Percentiles rank a stretch among this genome's conserved stretches.
These are phyloP conservation scores for Scolopax rusticola DNA, from an alignment of 2,797 vertebrate genomes.

Conservation along the genomic window DNA sequence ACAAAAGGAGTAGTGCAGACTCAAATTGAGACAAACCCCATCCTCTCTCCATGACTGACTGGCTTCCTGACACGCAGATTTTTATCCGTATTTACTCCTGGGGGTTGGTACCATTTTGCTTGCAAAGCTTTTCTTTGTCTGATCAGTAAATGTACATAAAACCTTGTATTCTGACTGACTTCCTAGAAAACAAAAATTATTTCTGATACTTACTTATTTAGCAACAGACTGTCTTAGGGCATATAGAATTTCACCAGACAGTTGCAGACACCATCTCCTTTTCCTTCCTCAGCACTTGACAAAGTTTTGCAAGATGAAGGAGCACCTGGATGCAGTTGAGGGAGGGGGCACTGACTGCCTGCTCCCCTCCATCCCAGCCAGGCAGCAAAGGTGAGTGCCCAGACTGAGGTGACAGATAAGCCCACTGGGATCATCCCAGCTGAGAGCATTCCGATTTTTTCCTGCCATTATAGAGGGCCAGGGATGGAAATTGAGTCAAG, in stretches of 20 bases:
- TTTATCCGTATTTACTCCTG: not conserved
- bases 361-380: not conserved
- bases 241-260: not conserved
- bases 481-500: not conserved
- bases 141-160: not conserved
- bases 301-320: not conserved
- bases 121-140: not conserved
- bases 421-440: accelerated
- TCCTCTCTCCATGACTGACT: not conserved
- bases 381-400: too few species aligned
- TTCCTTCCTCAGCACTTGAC: not conserved
- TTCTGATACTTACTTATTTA: not conserved
- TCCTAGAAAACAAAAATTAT: not conserved
- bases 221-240: not conserved
- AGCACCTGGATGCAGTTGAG: not conserved
- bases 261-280: not conserved
- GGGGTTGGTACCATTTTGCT: not conserved
- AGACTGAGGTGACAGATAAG: not conserved
- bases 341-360: not conserved
- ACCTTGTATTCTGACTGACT: not conserved
- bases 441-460: not conserved
- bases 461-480: not conserved
- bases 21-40: not conserved
- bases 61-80: not conserved
- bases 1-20: not conserved